A percentile compares a stretch with the other conserved stretches of the same genome.
Evolutionary conservation across 2,113 vertebrate genomes (phyloP).

Genomic region (human (Homo sapiens)): GRCh38 chr2:54209501-54210000

Average conservation of each 20-base stretch:
- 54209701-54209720: neutral
- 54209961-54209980: too few species aligned
- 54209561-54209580: neutral
- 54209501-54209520: neutral
- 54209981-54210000: too few species aligned
- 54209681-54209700: neutral
- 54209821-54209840: neutral
- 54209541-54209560: slow-evolving; percentile 5
- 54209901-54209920: too few species aligned
- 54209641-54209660: neutral
- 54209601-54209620: neutral
- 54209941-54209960: too few species aligned
- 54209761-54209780: neutral
- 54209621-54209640: neutral
- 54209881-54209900: too few species aligned
- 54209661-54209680: neutral
- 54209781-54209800: neutral
- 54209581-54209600: slow-evolving; percentile 1
- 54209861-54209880: too few species aligned
- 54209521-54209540: slow-evolving; percentile 27
- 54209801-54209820: neutral
- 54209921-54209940: too few species aligned
- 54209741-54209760: neutral
- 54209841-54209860: neutral
- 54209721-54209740: neutral